Evolutionary conservation across 1,140 invertebrate genomes (phyloP), one percentile per base, ranked within the genome.

Genomic region (Penaeus chinensis): DNA sequence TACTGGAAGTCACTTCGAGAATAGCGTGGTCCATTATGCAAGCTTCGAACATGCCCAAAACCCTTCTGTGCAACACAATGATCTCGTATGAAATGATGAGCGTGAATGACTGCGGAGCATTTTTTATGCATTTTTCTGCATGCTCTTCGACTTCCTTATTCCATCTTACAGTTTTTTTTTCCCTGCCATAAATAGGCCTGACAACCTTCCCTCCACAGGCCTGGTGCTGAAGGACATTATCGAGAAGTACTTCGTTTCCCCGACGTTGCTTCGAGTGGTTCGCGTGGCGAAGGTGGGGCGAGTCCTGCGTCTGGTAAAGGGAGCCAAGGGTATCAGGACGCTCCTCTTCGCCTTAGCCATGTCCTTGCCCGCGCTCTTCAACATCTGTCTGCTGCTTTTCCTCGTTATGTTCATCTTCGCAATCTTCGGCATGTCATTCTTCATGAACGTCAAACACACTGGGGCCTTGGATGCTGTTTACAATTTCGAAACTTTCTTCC

Each of bases 401-500:
- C 94, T 99, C 90, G 97, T 99, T 90, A 99, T 99, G 97, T 99
- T 99, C 93, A 99, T 99, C 93, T 99, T 99, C 93, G 98, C 98
- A 91, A 99, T 99, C 91, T 99, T 99, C 93, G 98, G 98, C 88
- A 99, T 99, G 98, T 99, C 97, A 76, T 99, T 99, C 94, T 99
- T 99, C 93, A 99, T 98, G 97, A 96, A 98, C 93, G 98, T 99
- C 83, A 98, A 98, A 92, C 96, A 96, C 91, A 90, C 91, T 13
- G 96, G 96, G 91, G 98, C 98, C 76, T 94, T 99, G 86, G 98
- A 99, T 92, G 97, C 98, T 92, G 97, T 98, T 80, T 99, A 99
- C 94, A 99, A 99, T 93, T 99, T 99, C 93, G 97, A 98, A 93
- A 99, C 98, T n/a, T 99, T 99, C 92, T 96, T 96, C 91, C 96